Base-by-base conservation (phyloP, 1,140 invertebrate genomes). In the Callitettix versicolor region DNA sequence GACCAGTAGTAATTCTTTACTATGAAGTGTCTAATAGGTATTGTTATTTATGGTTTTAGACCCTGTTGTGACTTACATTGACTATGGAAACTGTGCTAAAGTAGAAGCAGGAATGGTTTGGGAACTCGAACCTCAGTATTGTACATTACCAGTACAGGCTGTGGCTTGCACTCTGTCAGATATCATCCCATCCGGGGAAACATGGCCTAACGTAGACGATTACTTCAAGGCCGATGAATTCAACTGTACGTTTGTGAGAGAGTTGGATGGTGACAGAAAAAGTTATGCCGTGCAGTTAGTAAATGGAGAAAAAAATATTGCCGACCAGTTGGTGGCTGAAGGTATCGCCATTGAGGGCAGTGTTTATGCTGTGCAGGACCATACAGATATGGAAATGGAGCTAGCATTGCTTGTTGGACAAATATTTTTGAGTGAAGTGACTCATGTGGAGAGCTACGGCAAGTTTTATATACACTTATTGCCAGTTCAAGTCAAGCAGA, bases 51-150 rank as follows among this genome's bases (percentile, higher is more conserved):
- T 14, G 21, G 11, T 50, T 56, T 21, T 40, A 59, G 58, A 18
- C 5, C 33, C 49, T 61, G 73, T 77, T 30, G 79, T 88, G 0
- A 75, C 76, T 24, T 87, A 81, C 56, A 72, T 88, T 1, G 86
- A 88, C 69, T 86, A 81, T 62, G 85, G 85, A 26, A 90, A 90
- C 64, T 72, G 71, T 22, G 76, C 76, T 22, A 66, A 76, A 0
- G 78, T 85, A 0, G 69, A 76, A 30, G 65, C 67, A 0, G 71
- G 67, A 49, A 77, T 84, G 61, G 74, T 88, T 1, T 88, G 78
- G 73, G 73, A 76, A 15, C 69, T 88, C 20, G 79, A 85, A 50
- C 73, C 71, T 22, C 73, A 80, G 57, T 78, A 84, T 22, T 68
- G 72, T n/a, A 30, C 14, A n/a, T 58, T 87, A 9, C 84, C 85